Percentiles rank a stretch among this genome's conserved stretches.
These are phyloP conservation scores for Propithecus perrieri DNA, from an alignment of 2,797 vertebrate species.

Conservation along the genomic window DNA sequence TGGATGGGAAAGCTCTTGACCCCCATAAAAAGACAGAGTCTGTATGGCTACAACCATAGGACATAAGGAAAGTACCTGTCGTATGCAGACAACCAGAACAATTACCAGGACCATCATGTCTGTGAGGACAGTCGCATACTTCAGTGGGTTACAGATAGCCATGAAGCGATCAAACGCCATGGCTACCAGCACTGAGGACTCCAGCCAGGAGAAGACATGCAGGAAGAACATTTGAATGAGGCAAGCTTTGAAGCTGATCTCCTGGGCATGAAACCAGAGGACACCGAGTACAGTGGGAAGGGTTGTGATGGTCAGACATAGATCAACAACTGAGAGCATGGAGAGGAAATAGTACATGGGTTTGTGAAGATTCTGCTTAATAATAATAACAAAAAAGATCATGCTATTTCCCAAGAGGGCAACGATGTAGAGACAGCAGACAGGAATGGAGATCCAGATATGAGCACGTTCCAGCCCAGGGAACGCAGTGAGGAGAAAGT, in stretches of 20 bases:
- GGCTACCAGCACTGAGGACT: conserved; percentile 84
- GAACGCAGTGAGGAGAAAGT: conserved; percentile 81
- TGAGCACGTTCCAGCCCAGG: conserved; percentile 81
- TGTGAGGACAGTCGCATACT: conserved; percentile 78
- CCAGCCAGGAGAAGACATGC: conserved; percentile 82
- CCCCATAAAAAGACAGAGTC: conserved; percentile 63
- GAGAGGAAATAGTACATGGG: conserved; percentile 85
- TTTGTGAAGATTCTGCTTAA: conserved; percentile 79
- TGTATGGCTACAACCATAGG: conserved; percentile 69
- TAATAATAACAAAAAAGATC: conserved; percentile 79
- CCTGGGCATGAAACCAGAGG: conserved; percentile 78
- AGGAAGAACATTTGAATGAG: conserved; percentile 85
- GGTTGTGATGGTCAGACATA: conserved; percentile 79
- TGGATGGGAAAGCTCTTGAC: conserved; percentile 77
- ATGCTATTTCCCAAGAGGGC: conserved; percentile 81
- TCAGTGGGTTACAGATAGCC: conserved; percentile 74
- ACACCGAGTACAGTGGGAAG: conserved; percentile 85
- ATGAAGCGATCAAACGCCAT: conserved; percentile 84
- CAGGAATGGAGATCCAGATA: conserved; percentile 83
- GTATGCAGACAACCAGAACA: conserved; percentile 72
- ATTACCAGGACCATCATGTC: conserved; percentile 66
- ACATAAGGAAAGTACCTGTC: conserved; percentile 69
- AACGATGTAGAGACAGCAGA: conserved; percentile 79
- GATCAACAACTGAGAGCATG: conserved; percentile 81
- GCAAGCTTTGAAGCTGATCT: conserved; percentile 81